Evolutionary conservation across 2,113 vertebrate species (phyloP).

Genomic region (Chaetodon trifascialis): DNA sequence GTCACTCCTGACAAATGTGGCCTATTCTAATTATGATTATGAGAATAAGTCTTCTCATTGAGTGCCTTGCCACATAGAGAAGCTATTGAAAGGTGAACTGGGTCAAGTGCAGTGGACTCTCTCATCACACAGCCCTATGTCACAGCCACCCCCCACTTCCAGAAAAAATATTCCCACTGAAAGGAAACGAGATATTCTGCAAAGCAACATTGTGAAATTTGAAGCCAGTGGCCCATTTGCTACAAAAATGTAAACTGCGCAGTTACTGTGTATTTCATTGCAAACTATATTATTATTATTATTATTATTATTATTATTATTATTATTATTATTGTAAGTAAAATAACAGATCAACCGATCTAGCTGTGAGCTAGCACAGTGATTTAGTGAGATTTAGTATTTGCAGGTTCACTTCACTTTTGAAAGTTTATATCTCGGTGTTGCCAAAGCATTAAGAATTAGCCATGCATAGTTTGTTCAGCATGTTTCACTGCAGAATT

Average conservation of each 20-base stretch:
- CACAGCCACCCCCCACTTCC: not conserved
- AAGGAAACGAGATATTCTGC: conserved; percentile 11
- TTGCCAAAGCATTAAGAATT: conserved; percentile 10
- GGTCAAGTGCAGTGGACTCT: conserved; percentile 53
- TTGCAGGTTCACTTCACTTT: conserved; percentile 10
- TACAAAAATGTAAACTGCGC: not conserved
- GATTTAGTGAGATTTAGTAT: not conserved
- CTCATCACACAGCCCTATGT: conserved; percentile 2
- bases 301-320: not conserved
- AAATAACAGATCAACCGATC: not conserved
- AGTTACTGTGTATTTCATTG: not conserved
- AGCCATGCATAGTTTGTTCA: not conserved
- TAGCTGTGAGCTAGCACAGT: not conserved
- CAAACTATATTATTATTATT: too few relatives aligned
- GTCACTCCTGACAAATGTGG: conserved; percentile 32
- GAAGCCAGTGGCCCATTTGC: not conserved
- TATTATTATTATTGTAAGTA: not conserved
- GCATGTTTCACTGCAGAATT: conserved; percentile 38
- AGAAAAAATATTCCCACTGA: conserved; percentile 4
- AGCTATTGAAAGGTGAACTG: conserved; percentile 49
- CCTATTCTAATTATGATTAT: conserved; percentile 51
- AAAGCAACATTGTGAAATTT: conserved; percentile 21
- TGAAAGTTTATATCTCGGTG: not conserved
- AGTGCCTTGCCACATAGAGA: not conserved
- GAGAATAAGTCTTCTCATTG: conserved; percentile 42